Evolutionary conservation across 2,888 invertebrate genomes (phyloP).

Genomic region (Marronus borbonicus): DNA sequence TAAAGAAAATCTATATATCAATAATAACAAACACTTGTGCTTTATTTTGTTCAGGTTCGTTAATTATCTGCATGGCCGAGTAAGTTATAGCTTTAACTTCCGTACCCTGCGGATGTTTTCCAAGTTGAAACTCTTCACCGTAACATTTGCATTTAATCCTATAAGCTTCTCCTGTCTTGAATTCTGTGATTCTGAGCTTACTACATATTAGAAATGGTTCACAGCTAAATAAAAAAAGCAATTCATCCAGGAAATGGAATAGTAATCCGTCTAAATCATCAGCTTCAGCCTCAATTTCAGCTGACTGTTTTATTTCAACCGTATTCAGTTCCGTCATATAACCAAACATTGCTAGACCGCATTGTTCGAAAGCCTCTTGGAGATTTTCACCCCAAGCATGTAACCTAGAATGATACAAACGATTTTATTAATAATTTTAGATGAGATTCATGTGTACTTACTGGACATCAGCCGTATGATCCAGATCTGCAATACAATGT

Average conservation of each 20-base stretch:
- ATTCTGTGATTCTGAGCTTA: slow-evolving; percentile 90
- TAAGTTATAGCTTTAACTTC: slow-evolving; percentile 99
- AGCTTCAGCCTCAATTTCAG: slow-evolving; percentile 89
- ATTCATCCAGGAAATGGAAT: slow-evolving; percentile 95
- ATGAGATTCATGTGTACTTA: slow-evolving; percentile 73
- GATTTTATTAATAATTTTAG: not conserved
- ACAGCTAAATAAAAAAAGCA: slow-evolving; percentile 91
- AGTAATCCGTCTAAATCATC: slow-evolving; percentile 91
- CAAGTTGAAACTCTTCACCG: slow-evolving; percentile 95
- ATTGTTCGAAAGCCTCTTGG: slow-evolving; percentile 94
- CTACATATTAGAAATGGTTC: slow-evolving; percentile 92
- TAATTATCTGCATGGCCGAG: slow-evolving; percentile 96
- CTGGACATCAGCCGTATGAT: slow-evolving; percentile 99
- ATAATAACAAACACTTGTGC: slow-evolving; percentile 96
- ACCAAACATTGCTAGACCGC: slow-evolving; percentile 96
- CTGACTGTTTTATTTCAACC: slow-evolving; percentile 85
- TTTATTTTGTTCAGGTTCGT: slow-evolving; percentile 78
- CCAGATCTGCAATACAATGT: slow-evolving; percentile 81
- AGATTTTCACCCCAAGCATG: slow-evolving; percentile 94
- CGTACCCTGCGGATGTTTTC: slow-evolving; percentile 96
- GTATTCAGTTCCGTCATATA: slow-evolving; percentile 95
- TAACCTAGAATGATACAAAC: slow-evolving; percentile 73
- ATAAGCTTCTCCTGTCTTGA: slow-evolving; percentile 84
- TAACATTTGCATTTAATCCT: slow-evolving; percentile 85
- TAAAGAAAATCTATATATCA: slow-evolving; percentile 82